These are phyloP conservation scores for Tenrec ecaudatus DNA, from an alignment of 2,113 vertebrate genomes.

Conservation along the genomic window DNA sequence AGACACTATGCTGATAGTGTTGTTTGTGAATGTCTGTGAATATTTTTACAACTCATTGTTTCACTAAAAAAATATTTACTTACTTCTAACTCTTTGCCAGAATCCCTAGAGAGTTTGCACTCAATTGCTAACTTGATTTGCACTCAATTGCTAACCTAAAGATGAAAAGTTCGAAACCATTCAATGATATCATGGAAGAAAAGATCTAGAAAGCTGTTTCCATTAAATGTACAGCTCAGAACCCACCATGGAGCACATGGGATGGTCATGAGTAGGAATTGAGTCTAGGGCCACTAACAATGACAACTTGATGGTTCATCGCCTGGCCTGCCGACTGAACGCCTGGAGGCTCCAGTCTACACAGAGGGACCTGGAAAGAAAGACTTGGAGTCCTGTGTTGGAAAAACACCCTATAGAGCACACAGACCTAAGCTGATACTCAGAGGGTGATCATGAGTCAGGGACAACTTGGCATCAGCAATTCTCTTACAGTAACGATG, in stretches of 20 bases:
- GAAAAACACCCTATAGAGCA: not conserved
- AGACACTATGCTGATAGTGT: no score
- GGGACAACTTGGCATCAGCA: not conserved
- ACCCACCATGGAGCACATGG: not conserved
- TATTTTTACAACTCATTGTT: not conserved
- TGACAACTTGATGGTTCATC: not conserved
- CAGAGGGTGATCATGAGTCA: not conserved
- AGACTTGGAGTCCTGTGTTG: not conserved
- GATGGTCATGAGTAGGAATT: not conserved
- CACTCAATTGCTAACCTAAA: not conserved
- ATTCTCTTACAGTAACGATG: not conserved
- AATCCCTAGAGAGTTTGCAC: not conserved
- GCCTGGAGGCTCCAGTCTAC: no score
- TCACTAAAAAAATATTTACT: not conserved
- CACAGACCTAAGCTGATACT: not conserved
- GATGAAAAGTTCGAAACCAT: not conserved
- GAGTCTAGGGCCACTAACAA: not conserved
- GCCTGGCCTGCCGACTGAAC: not conserved
- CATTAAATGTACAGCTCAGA: not conserved
- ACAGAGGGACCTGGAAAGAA: not conserved
- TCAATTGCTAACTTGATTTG: not conserved
- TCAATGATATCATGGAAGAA: not conserved
- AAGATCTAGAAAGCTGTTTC: not conserved
- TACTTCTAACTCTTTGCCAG: no score
- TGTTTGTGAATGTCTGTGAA: fast-evolving